Evolutionary conservation across 2,888 invertebrate species (phyloP).

Genomic region (Zhuqinia jingwanae): DNA sequence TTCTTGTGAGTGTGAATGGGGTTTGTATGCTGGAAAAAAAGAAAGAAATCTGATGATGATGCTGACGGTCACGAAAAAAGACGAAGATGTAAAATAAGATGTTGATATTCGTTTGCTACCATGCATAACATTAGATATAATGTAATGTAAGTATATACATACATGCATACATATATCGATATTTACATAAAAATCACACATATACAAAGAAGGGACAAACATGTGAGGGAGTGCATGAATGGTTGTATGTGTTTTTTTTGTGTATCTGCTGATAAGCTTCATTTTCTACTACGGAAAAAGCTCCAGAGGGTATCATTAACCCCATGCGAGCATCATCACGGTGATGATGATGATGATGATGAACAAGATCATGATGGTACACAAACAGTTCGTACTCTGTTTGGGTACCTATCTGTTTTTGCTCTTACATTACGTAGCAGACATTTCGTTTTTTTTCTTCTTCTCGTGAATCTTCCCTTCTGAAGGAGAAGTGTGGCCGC

Average conservation of each 20-base stretch:
- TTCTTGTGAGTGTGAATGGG: not conserved
- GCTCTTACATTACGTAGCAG: not conserved
- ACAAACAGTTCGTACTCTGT: not conserved
- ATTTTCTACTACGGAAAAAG: constrained; percentile 43
- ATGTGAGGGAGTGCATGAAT: not conserved
- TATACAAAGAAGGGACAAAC: not conserved
- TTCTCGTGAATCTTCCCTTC: not conserved
- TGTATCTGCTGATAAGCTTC: constrained; percentile 28
- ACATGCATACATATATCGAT: not conserved
- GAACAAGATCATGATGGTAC: constrained; percentile 23
- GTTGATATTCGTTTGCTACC: constrained; percentile 22
- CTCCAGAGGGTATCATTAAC: constrained; percentile 71
- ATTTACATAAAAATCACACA: not conserved
- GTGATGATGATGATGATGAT: constrained; percentile 16
- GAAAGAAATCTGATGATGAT: constrained; percentile 26
- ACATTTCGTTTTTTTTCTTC: not conserved
- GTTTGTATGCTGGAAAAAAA: not conserved
- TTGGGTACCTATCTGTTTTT: not conserved
- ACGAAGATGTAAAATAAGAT: not conserved
- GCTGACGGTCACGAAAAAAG: not conserved
- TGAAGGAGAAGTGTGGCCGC: constrained; percentile 11
- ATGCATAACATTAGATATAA: constrained; percentile 19
- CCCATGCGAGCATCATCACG: constrained; percentile 52
- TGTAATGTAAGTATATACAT: not conserved
- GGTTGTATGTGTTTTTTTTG: constrained; percentile 25